Conservation (phyloP, 2,888 invertebrate species). For the Limnephilus lunatus region DNA sequence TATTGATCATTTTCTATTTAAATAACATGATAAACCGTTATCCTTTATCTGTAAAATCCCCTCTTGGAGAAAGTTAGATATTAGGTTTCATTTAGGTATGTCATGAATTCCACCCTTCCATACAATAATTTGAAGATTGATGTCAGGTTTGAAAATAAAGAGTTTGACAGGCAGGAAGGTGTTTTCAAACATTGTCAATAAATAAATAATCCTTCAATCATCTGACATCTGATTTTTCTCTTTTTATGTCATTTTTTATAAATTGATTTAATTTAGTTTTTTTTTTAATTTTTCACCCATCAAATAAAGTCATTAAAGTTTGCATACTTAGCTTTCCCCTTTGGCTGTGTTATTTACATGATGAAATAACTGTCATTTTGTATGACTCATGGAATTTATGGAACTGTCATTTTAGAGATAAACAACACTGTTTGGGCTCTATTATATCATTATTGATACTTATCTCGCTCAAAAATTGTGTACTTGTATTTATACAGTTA, state of each 20-base stretch:
- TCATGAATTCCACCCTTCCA: neutral
- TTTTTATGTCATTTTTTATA: neutral
- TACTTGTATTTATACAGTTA: neutral
- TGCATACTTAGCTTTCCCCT: neutral
- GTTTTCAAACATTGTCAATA: neutral
- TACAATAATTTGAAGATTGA: neutral
- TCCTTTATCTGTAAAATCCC: neutral
- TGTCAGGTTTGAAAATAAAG: neutral
- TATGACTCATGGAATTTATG: neutral
- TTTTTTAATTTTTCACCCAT: neutral
- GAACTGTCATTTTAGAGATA: neutral
- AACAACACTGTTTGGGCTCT: neutral
- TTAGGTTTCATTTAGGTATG: neutral
- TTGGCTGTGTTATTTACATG: neutral
- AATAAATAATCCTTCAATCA: neutral
- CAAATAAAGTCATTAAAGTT: neutral
- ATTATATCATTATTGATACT: neutral
- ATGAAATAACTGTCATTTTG: constrained; percentile 1
- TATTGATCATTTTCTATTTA: constrained; percentile 14
- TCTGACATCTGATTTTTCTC: neutral
- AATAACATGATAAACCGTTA: constrained; percentile 11
- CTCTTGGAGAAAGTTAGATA: neutral
- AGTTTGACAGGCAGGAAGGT: neutral
- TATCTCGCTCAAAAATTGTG: neutral
- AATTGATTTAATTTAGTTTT: neutral